Evolutionary conservation across 2,113 vertebrate species (phyloP), one percentile per base, ranked within the genome.

Genomic region (Puma concolor): DNA sequence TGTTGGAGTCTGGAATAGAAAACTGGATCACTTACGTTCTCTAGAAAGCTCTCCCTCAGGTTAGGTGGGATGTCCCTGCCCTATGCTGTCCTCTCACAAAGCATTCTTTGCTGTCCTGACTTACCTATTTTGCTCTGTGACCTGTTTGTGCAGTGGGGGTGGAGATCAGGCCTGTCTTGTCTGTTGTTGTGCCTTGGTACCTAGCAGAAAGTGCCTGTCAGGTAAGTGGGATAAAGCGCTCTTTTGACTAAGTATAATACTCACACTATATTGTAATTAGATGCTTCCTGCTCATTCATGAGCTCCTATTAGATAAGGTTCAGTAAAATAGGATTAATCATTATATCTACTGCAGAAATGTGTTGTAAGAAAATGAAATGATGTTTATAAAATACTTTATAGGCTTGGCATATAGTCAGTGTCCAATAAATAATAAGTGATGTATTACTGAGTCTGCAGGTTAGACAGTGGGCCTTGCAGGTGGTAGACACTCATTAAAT

Each of bases 121-220:
- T 81, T 72, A n/a, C 44, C 17, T 72, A 1, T 8, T 12, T 1
- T n/a, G 7, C 36, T 64, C 19, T 38, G 64, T 21, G 2, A 0
- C 5, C 44, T 67, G 3, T 21, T 1, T 64, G 4, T 82, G 16
- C 8, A 13, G 2, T 4, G 4, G 25, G 21, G 7, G 3, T 8
- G 2, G 4, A 76, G 38, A 29, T 2, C 13, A 36, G 0, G 10
- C 27, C 41, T 69, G 7, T 16, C n/a, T 21, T 25, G 4, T 48
- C 17, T 85, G 36, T 5, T 54, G 25, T 17, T 64, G 14, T 7
- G 11, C 33, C n/a, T 12, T 9, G 19, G 2, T 41, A 50, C 23
- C n/a, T 4, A 36, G 41, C 16, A 57, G 17, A 48, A 19, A 54
- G 23, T 63, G 50, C 19, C 60, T 50, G 44, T n/a, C 25, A 50